These are phyloP conservation scores for Sacculina carcini DNA, from an alignment of 2,888 invertebrate genomes.

Conservation along the genomic window DNA sequence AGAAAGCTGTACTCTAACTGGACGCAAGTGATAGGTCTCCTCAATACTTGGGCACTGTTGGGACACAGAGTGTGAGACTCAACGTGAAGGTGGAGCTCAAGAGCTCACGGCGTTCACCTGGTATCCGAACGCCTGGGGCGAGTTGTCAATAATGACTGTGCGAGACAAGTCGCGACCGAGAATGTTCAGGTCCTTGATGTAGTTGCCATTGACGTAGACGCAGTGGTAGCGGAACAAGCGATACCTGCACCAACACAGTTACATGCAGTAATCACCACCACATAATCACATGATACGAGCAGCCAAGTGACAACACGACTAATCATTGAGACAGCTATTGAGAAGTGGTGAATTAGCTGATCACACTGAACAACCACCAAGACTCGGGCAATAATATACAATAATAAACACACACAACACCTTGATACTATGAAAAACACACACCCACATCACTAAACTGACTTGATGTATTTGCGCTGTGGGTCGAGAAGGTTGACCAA, in stretches of 20 bases:
- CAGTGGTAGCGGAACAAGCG: slow-evolving; percentile 86
- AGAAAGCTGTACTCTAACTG: neutral
- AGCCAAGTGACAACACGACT: no score
- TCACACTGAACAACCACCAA: no score
- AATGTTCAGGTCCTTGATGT: slow-evolving; percentile 81
- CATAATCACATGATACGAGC: no score
- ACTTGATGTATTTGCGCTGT: slow-evolving; percentile 61
- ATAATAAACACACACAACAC: neutral
- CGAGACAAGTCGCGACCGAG: slow-evolving; percentile 69
- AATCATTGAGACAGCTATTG: no score
- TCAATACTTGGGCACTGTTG: neutral
- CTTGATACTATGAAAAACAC: no score
- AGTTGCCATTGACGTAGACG: slow-evolving; percentile 79
- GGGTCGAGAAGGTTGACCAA: slow-evolving; percentile 75
- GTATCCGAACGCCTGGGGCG: slow-evolving; percentile 77
- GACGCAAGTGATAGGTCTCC: neutral
- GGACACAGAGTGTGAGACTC: neutral
- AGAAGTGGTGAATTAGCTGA: no score
- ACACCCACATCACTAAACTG: slow-evolving; percentile 17
- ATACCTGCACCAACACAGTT: slow-evolving; percentile 27
- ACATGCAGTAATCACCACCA: no score
- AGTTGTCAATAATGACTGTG: slow-evolving; percentile 65
- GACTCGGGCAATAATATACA: neutral
- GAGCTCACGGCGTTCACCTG: slow-evolving; percentile 28
- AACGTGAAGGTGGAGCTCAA: neutral